Conservation (phyloP, 1,140 invertebrate species). For the Conus ventricosus region DNA sequence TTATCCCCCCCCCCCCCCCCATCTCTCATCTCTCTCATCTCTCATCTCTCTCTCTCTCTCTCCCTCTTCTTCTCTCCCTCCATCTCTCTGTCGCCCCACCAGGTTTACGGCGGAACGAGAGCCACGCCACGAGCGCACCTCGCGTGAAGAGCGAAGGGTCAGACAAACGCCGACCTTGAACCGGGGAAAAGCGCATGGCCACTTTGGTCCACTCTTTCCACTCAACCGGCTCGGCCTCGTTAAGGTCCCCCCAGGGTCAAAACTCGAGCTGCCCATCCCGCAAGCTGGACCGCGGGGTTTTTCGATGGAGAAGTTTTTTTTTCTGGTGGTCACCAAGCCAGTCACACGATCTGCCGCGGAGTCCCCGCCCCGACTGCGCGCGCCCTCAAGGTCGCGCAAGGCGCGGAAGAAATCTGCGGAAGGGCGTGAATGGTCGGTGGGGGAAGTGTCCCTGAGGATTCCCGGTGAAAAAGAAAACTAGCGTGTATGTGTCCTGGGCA, state of each 20-base stretch:
- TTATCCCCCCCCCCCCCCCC: background rate
- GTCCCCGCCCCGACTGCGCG: constrained; percentile 56
- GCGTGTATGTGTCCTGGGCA: constrained; percentile 41
- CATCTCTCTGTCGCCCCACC: constrained; percentile 17
- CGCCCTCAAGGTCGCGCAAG: constrained; percentile 47
- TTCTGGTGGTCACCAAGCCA: constrained; percentile 64
- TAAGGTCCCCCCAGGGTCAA: constrained; percentile 65
- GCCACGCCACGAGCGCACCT: constrained; percentile 37
- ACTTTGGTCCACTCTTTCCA: constrained; percentile 59
- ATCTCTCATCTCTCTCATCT: background rate
- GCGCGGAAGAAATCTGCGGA: constrained; percentile 57
- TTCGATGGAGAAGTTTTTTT: constrained; percentile 61
- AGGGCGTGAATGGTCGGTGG: constrained; percentile 52
- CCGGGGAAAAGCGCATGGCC: constrained; percentile 60
- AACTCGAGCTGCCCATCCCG: constrained; percentile 62
- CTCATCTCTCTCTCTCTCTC: background rate
- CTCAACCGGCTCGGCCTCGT: constrained; percentile 51
- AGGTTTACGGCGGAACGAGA: constrained; percentile 60
- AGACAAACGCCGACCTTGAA: constrained; percentile 60
- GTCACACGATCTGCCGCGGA: constrained; percentile 42
- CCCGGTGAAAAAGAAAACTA: constrained; percentile 33
- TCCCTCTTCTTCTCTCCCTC: background rate
- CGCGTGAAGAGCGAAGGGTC: constrained; percentile 63
- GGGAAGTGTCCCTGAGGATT: constrained; percentile 21
- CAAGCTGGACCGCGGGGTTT: constrained; percentile 60